These are phyloP conservation scores for Micrasema minimum DNA, from an alignment of 1,140 invertebrate species.

Conservation along the genomic window DNA sequence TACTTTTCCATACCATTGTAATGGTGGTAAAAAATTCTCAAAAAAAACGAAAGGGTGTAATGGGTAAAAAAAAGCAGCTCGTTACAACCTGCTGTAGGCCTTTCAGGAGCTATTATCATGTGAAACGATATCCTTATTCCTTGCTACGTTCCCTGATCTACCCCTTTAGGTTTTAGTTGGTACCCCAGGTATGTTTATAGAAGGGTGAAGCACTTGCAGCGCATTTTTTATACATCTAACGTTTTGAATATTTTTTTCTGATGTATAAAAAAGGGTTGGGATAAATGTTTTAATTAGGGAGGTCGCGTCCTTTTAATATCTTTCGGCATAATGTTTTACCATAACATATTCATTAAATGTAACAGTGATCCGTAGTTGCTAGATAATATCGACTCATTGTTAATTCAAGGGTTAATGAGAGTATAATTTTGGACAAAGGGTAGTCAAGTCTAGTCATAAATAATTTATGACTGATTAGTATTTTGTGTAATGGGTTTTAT, in stretches of 20 bases:
- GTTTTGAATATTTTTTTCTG: constrained; percentile 28
- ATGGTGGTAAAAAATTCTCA: constrained; percentile 40
- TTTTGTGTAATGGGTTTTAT: constrained; percentile 35
- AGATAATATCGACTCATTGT: constrained; percentile 48
- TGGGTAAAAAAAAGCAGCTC: constrained; percentile 49
- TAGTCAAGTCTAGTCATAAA: constrained; percentile 51
- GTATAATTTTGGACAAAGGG: constrained; percentile 50
- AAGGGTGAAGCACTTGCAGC: constrained; percentile 33
- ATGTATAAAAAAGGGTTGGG: constrained; percentile 46
- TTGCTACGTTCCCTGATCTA: constrained; percentile 23
- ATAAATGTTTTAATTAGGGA: constrained; percentile 53
- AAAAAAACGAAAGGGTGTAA: constrained; percentile 53
- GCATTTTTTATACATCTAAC: constrained; percentile 35
- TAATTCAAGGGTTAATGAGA: constrained; percentile 53
- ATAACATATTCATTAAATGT: constrained; percentile 51
- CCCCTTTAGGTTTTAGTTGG: constrained; percentile 38
- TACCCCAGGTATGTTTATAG: constrained; percentile 31
- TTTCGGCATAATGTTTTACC: constrained; percentile 44
- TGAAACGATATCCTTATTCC: constrained; percentile 51
- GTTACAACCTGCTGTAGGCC: constrained; percentile 51
- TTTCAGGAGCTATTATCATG: constrained; percentile 49
- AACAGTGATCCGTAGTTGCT: constrained; percentile 19
- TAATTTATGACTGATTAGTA: constrained; percentile 52
- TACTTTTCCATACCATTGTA: constrained; percentile 44
- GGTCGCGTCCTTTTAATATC: constrained; percentile 42